Conservation (phyloP, 2,888 invertebrate species). For the Oxytorus armatus region DNA sequence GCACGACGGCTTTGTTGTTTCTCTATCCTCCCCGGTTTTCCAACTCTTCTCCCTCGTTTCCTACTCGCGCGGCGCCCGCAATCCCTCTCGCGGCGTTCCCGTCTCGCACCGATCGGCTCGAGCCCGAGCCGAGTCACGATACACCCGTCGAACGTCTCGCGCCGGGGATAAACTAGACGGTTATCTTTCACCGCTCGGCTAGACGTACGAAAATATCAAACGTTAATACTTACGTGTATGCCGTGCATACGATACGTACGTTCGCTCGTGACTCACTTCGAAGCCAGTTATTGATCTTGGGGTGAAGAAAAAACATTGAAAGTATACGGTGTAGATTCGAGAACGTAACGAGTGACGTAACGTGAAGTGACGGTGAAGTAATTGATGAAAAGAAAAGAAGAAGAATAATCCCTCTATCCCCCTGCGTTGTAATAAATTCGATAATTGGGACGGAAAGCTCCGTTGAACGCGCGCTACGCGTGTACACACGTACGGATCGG, state of each 20-base stretch:
- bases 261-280: constrained; percentile 16
- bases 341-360: constrained; percentile 7
- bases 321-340: constrained; percentile 24
- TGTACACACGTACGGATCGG: too few relatives aligned
- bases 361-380: too few relatives aligned
- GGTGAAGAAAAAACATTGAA: constrained; percentile 51
- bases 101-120: constrained; percentile 23
- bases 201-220: constrained; percentile 62
- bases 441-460: too few relatives aligned
- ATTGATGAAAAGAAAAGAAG: not conserved
- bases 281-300: constrained; percentile 50
- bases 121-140: constrained; percentile 56
- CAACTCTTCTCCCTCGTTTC: constrained; percentile 15
- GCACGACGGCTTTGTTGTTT: constrained; percentile 70
- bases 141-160: constrained; percentile 64
- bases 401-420: not conserved
- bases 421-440: not conserved
- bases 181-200: constrained; percentile 57
- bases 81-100: constrained; percentile 44
- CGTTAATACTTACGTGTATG: constrained; percentile 15
- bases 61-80: constrained; percentile 30
- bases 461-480: too few relatives aligned
- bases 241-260: constrained; percentile 33
- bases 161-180: constrained; percentile 57
- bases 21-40: constrained; percentile 28